Conservation (phyloP, 2,113 vertebrate genomes). For the Cygnus atratus region DNA sequence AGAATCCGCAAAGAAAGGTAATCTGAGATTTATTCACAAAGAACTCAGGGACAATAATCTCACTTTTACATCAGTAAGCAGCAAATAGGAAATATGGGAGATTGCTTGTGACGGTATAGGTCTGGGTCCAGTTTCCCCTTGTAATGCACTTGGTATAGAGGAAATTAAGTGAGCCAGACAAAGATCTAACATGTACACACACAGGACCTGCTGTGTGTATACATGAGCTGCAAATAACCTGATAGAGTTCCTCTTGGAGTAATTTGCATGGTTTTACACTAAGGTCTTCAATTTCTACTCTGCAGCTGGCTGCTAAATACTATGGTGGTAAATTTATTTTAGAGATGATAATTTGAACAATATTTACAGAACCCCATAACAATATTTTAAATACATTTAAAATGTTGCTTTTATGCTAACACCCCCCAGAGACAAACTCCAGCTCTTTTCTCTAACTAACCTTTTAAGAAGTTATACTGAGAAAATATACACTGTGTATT, state of each 20-base stretch:
- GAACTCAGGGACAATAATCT: background rate
- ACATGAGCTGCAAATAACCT: background rate
- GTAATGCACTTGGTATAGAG: background rate
- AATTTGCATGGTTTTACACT: background rate
- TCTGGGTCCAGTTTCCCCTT: background rate
- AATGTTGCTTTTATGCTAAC: background rate
- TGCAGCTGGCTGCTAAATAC: background rate
- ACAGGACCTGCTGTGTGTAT: background rate
- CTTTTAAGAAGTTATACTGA: background rate
- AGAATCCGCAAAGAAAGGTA: background rate
- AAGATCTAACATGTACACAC: background rate
- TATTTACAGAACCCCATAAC: background rate
- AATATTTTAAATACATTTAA: slow-evolving; percentile 1
- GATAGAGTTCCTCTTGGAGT: background rate
- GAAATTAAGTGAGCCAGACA: background rate
- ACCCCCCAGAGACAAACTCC: background rate
- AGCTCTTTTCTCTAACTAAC: background rate
- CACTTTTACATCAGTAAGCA: background rate
- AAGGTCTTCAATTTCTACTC: background rate
- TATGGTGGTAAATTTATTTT: background rate
- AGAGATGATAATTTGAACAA: background rate
- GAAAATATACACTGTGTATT: background rate
- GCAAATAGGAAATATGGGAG: background rate
- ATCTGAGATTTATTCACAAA: background rate
- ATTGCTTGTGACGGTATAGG: background rate